Evolutionary conservation across 2,797 vertebrate genomes (phyloP), one percentile per base, ranked within the genome.

Genomic region (Peromyscus nudipes): DNA sequence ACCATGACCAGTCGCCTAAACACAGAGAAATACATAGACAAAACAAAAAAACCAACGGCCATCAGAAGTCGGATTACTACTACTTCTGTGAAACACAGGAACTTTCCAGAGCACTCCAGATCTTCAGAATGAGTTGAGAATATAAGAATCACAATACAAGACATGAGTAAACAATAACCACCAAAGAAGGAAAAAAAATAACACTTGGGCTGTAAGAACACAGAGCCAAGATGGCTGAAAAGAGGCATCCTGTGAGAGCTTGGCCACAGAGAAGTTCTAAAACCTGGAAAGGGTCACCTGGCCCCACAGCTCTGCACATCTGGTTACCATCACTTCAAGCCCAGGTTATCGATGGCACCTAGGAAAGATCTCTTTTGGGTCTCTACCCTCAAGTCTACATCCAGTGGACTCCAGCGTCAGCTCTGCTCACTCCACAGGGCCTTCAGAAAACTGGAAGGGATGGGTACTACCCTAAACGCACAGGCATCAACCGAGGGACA

Each of bases 141-240:
- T 60, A 25, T 6, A 85, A 31, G n/a, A 49, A n/a, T 52, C 43
- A 29, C 21, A 83, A 29, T 25, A 9, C 12, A 83, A 9, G 57
- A 17, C 17, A 46, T 0, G 34, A 76, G 34, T 19, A 60, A 67
- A 31, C 16, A 19, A 67, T 14, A 34, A n/a, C 7, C 83, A 89
- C 43, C 71, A 37, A 93, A 93, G 1, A 93, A 85, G 79, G 52
- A 11, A 76, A 67, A 94, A 62, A 64, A 95, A 75, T n/a, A 46
- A 91, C 37, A 37, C 34, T 9, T 9, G 57, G 31, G 76, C 43
- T 71, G 27, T 37, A 83, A 75, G 60, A 90, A 62, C 43, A 77
- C 6, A 46, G 2, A 62, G 37, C 14, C 80, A 62, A 81, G n/a
- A 46, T 65, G 49, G 57, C 81, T 83, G 81, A 43, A n/a, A 49